Evolutionary conservation across 2,888 invertebrate species (phyloP), one percentile per base, ranked within the genome.

Genomic region (Aproaerema taeniolella): DNA sequence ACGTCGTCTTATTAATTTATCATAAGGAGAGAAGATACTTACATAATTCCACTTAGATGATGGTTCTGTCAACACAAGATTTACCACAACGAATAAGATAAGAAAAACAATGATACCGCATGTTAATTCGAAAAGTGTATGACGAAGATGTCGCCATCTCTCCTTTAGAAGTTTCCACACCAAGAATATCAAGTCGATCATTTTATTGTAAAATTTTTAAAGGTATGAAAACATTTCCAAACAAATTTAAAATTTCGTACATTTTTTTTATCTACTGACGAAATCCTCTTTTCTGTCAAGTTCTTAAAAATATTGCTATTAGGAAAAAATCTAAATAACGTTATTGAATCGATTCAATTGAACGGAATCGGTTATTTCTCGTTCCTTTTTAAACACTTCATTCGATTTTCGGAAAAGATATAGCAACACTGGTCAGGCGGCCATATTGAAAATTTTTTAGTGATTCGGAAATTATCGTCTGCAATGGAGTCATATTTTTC

Each of bases 401-500:
- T 7, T 14, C 6, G 7, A n/a, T n/a, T n/a, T n/a, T n/a, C n/a
- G n/a, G n/a, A n/a, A n/a, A n/a, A n/a, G n/a, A n/a, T n/a, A n/a
- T n/a, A n/a, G n/a, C n/a, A n/a, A n/a, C n/a, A n/a, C n/a, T n/a
- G n/a, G n/a, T n/a, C n/a, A n/a, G n/a, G 44, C 67, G 46, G 80
- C 85, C 83, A 85, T 85, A 65, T 82, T 83, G 62, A 50, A 68
- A 60, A 55, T 62, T 64, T 73, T 32, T 43, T 75, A 81, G 78
- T 82, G 64, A 75, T 26, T 78, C 68, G 67, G 67, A 73, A 80
- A 82, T 74, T 83, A 79, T 77, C 82, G 76, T 75, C 77, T 81
- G 86, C 87, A 67, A 87, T 87, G 87, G 87, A 86, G 87, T 85
- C 83, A 67, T 67, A 83, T 72, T 85, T 81, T 86, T 77, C 70